Percentiles rank a stretch among this genome's conserved stretches.
These are phyloP conservation scores for Gasterosteus nipponicus DNA, from an alignment of 2,113 vertebrate species.

Conservation along the genomic window DNA sequence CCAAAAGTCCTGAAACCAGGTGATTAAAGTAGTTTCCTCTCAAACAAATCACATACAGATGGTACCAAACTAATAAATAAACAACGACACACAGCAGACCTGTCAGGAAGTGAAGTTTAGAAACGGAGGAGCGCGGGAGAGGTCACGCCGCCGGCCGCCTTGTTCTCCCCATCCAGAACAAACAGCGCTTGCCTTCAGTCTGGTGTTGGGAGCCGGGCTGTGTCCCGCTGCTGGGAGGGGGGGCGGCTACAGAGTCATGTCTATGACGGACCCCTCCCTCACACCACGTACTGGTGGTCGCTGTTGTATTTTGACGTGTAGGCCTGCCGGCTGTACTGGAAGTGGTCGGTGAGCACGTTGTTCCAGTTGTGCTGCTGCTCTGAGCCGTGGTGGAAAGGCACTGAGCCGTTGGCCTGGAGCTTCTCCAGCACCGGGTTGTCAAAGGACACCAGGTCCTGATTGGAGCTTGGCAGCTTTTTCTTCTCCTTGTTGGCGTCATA, in stretches of 20 bases:
- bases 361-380: constrained; percentile 86
- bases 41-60: not conserved
- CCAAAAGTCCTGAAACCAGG: constrained; percentile 18
- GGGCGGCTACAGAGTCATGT: not conserved
- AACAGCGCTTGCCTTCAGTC: constrained; percentile 62
- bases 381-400: constrained; percentile 79
- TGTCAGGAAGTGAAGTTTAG: constrained; percentile 36
- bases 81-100: constrained; percentile 31
- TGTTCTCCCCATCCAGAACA: constrained; percentile 22
- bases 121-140: constrained; percentile 42
- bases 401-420: constrained; percentile 85
- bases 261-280: constrained; percentile 43
- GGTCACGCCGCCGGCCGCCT: constrained; percentile 39
- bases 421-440: constrained; percentile 81
- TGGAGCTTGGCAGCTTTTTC: constrained; percentile 87
- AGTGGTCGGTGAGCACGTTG: constrained; percentile 88
- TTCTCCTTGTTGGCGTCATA: constrained; percentile 91
- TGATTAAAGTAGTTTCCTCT: not conserved
- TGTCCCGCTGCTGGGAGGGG: constrained; percentile 11
- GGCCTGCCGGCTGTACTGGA: constrained; percentile 88
- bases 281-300: constrained; percentile 90
- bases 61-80: constrained; percentile 47
- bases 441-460: constrained; percentile 84
- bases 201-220: constrained; percentile 13
- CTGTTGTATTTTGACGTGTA: constrained; percentile 82